Base-by-base conservation (phyloP, 2,888 invertebrate genomes). In the Hyles lineata region DNA sequence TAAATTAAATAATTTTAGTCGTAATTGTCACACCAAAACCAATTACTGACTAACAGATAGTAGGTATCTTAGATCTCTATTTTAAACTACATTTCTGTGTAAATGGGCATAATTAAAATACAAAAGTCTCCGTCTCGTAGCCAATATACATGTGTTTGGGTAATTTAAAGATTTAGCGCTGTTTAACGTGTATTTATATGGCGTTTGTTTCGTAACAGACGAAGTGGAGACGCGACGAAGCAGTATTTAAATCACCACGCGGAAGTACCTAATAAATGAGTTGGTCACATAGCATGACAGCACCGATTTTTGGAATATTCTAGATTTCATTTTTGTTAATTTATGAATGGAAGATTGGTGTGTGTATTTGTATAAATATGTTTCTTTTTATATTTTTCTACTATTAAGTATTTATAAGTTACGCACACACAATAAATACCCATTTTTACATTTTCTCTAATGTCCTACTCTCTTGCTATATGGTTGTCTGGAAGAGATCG, bases 191-290 rank as follows among this genome's bases (percentile, higher is more conserved):
- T 60, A 29, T 60, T 60, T 60, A 60, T 60, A 25, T 60, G 25
- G 60, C 15, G 60, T 17, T 9, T 15, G 60, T 60, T 25, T 60
- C 60, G 60, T 60, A 60, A 60, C 25, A 11, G 23, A 7, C 11
- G 3, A 2, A n/a, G 23, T n/a, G 5, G 25, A 60, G 60, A 60
- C 17, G 25, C 60, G 60, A 60, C 60, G 60, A 17, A 15, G 60
- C 60, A 25, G 60, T 60, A 29, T 60, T 60, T 25, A 60, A 60
- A 60, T 60, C 25, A 60, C 60, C 23, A 60, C 60, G 25, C 60
- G 60, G 60, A 60, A 60, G 60, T 60, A n/a, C n/a, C n/a, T n/a
- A 4, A 25, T 17, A 60, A 60, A 25, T 17, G 25, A 21, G 9
- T 23, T 60, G 60, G 25, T 11, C 23, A 60, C 25, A 25, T 21